These are phyloP conservation scores for Caenorhabditis tropicalis DNA, from an alignment of 1,140 invertebrate species.

Conservation along the genomic window DNA sequence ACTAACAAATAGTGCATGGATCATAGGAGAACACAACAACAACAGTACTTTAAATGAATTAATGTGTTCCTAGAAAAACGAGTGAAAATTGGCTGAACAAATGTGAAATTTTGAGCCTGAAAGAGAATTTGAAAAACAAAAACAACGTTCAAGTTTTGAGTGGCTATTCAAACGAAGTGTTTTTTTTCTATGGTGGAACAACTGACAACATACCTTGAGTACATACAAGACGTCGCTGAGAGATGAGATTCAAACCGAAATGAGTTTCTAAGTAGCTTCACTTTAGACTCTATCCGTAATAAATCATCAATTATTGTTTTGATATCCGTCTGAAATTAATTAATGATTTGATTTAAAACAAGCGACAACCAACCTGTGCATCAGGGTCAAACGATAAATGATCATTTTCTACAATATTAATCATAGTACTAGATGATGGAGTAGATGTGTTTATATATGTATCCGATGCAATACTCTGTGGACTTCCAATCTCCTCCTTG, in stretches of 20 bases:
- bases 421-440: conserved; percentile 48
- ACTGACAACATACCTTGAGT: conserved; percentile 35
- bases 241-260: conserved; percentile 39
- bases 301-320: conserved; percentile 43
- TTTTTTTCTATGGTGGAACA: neutral
- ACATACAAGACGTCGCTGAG: conserved; percentile 51
- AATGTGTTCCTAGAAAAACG: neutral
- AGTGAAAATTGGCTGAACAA: neutral
- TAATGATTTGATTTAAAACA: neutral
- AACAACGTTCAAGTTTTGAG: neutral
- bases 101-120: neutral
- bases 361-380: conserved; percentile 25
- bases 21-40: neutral
- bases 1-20: neutral
- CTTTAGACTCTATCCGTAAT: conserved; percentile 47
- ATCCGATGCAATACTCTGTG: conserved; percentile 46
- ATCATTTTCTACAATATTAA: conserved; percentile 40
- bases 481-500: conserved; percentile 49
- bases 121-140: neutral
- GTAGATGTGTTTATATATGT: conserved; percentile 52
- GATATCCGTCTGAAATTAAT: conserved; percentile 40
- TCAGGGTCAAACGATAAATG: conserved; percentile 14
- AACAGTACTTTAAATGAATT: neutral
- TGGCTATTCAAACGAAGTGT: neutral
- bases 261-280: conserved; percentile 43